Evolutionary conservation across 1,140 invertebrate genomes (phyloP), one percentile per base, ranked within the genome.

Genomic region (Euura saliciscinereae): DNA sequence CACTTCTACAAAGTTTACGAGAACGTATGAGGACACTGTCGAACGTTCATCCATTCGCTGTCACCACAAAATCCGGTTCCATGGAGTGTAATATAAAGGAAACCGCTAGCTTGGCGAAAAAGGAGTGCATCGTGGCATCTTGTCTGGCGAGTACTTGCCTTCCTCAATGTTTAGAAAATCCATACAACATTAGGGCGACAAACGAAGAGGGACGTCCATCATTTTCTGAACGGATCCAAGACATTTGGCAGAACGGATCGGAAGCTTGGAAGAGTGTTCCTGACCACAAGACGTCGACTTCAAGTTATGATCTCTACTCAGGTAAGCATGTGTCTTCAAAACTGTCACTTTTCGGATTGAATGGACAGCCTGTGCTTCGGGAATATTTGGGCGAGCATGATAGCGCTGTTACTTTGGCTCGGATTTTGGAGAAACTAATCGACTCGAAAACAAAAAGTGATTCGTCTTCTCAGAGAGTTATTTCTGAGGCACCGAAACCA

Each of bases 221-320:
- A 7, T 74, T 74, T 45, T 45, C 66, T 51, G 66, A 71, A 59
- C 71, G 73, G 68, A 74, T 74, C 64, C 73, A 74, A 44, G 73
- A 74, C 6, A 74, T 74, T 44, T 74, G 73, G 73, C 70, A 71
- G 11, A 11, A 71, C 2, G 70, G 66, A 5, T 28, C 67, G 7
- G 44, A 43, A 11, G 64, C 64, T 4, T 74, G 73, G 73, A 45
- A 45, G 1, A 2, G 46, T 42, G 11, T 10, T 3, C 4, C 51
- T 59, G 6, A n/a, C 59, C 43, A 51, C 5, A 28, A 59, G 13
- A 59, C 51, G 6, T 59, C 4, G 51, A 28, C 28, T 28, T 66
- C n/a, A 43, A 64, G 66, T 7, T 67, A 67, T n/a, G 51, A 5
- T 59, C 3, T 59, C 8, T 11, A 59, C 10, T 59, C 51, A n/a